phyloP scores from a whole-genome alignment of 2,888 invertebrate genomes.

The Leucophenga maculata region DNA sequence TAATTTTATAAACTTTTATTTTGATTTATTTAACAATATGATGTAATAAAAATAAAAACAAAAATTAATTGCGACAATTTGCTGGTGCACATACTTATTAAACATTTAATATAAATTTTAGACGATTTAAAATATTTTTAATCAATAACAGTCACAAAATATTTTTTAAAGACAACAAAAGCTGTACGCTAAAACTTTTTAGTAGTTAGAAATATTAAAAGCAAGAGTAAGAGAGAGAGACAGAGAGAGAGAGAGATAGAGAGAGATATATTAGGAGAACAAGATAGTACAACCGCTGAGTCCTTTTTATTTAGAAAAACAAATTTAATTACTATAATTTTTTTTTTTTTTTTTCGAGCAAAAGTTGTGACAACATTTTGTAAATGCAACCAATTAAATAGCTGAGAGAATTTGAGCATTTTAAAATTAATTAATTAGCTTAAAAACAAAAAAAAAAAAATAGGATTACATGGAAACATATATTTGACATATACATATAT shows the following conservation, averaged over 20 bases:
- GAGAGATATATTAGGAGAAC: too few relatives aligned
- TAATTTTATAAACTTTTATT: too few relatives aligned
- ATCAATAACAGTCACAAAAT: neutral
- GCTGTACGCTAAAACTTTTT: slow-evolving; percentile 55
- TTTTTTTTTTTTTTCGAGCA: neutral
- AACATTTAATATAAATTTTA: too few relatives aligned
- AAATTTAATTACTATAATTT: neutral
- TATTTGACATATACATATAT: neutral
- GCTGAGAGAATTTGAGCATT: neutral
- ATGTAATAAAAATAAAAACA: neutral
- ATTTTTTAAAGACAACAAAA: slow-evolving; percentile 64
- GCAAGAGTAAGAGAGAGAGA: slow-evolving; percentile 38
- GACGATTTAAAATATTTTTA: neutral
- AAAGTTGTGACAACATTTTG: slow-evolving; percentile 7
- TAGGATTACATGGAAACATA: neutral
- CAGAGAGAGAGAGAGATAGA: too few relatives aligned
- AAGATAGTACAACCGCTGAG: too few relatives aligned
- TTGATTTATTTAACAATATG: neutral
- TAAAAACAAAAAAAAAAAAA: neutral
- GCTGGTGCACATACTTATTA: too few relatives aligned
- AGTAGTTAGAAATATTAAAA: neutral
- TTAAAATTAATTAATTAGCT: neutral
- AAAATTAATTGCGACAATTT: neutral
- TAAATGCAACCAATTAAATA: slow-evolving; percentile 12
- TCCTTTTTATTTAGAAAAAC: slow-evolving; percentile 13